phyloP scores from a whole-genome alignment of 2,797 vertebrate species.

The Gorsachius magnificus region DNA sequence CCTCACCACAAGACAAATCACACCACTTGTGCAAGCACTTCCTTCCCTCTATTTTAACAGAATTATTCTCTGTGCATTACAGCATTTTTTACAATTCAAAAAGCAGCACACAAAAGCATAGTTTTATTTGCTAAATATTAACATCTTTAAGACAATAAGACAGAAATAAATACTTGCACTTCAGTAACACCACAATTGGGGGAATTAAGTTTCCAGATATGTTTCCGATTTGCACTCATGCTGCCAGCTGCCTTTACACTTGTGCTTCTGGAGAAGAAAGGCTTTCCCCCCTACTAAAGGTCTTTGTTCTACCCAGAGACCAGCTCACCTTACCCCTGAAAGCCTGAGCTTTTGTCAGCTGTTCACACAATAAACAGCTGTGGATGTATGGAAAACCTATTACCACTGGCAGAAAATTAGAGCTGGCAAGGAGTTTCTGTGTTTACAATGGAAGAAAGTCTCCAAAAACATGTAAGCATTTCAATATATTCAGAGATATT shows the following conservation, averaged over 20 bases:
- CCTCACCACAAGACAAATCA: neutral
- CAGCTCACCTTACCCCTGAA: slow-evolving; percentile 75
- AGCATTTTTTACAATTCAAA: neutral
- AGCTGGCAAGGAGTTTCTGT: neutral
- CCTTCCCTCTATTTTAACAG: neutral
- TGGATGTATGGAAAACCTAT: slow-evolving; percentile 62
- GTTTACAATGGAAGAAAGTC: slow-evolving; percentile 32
- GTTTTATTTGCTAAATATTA: neutral
- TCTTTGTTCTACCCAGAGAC: slow-evolving; percentile 56
- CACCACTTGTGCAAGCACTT: neutral
- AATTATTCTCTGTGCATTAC: neutral
- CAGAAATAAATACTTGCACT: neutral
- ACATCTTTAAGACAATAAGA: neutral
- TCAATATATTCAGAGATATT: neutral
- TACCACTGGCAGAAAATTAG: slow-evolving; percentile 45
- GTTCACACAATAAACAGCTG: slow-evolving; percentile 78
- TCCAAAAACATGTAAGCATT: slow-evolving; percentile 21
- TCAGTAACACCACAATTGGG: neutral
- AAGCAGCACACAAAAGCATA: neutral
- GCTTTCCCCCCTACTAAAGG: slow-evolving; percentile 27
- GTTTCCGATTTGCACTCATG: slow-evolving; percentile 28
- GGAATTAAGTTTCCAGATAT: slow-evolving; percentile 44
- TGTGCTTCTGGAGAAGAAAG: slow-evolving; percentile 50
- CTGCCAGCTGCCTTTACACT: slow-evolving; percentile 77
- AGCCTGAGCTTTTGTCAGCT: slow-evolving; percentile 79